Evolutionary conservation across 30 jellyfish, hydroid and myxozoan species (phyloP), one percentile per base, ranked within the genome.

Genomic region (Cassiopea xamachana): DNA sequence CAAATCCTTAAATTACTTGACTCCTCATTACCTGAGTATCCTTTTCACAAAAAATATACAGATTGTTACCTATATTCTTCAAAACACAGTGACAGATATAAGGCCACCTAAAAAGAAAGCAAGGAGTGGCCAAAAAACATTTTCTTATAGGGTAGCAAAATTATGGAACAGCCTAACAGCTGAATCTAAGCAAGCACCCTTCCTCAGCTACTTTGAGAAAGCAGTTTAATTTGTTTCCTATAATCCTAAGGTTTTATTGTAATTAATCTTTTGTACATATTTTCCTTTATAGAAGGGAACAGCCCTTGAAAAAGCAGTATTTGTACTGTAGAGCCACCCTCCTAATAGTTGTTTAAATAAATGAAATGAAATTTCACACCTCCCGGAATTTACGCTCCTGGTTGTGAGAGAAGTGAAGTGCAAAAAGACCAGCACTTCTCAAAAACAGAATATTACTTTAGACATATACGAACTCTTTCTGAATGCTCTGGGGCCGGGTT

Each of bases 141-240:
- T 67, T 19, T 67, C 76, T 67, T 67, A 67, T 67, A 67, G 76
- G 46, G 76, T 10, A 14, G 76, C 76, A 67, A 7, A 67, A 67
- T 6, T 67, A 14, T 67, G 76, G 76, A 67, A 67, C 46, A 67
- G 76, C 76, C 27, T 67, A 19, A 4, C 76, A 67, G 76, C 76
- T 19, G 76, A 67, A 19, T 15, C 76, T 14, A 67, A 67, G 76
- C 76, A 67, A 19, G 76, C 46, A 19, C 43, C 76, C 76, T 67
- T 19, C 46, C 43, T 67, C 6, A 14, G 46, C 46, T 67, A 19
- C 76, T 67, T 67, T 19, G 15, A 67, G 19, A 67, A 67, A 67
- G 43, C 27, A 14, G 46, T 67, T 19, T 67, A 15, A 67, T 14
- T 67, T 19, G 8, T 55, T 55, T 55, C 64, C 12, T 55, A 3